Conservation (phyloP, 2,113 vertebrate genomes). For the Hiodon alosoides region DNA sequence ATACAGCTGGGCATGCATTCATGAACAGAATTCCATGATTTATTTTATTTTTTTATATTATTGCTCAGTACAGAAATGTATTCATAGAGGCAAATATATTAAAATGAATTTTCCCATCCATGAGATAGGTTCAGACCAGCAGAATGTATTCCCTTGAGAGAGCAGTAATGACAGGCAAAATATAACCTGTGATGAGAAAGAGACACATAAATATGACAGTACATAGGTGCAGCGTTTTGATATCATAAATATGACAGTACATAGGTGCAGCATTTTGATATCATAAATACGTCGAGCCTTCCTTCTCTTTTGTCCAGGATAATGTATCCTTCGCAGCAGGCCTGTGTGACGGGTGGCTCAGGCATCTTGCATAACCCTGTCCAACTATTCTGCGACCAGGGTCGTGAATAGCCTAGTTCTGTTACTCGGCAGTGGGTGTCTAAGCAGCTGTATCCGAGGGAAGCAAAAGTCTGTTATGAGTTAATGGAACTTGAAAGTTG, state of each 20-base stretch:
- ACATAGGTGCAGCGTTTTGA: slow-evolving; percentile 11
- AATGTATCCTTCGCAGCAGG: neutral
- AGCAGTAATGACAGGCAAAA: slow-evolving; percentile 32
- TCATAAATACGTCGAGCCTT: neutral
- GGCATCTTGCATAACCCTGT: too few relatives aligned
- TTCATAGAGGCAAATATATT: slow-evolving; percentile 37
- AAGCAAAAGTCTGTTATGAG: neutral
- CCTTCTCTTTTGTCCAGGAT: neutral
- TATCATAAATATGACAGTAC: slow-evolving; percentile 5
- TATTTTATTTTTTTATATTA: slow-evolving; percentile 16
- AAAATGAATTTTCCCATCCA: slow-evolving; percentile 31
- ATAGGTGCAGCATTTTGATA: slow-evolving; percentile 10
- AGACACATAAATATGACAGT: slow-evolving; percentile 8
- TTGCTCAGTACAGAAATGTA: slow-evolving; percentile 41
- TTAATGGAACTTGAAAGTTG: neutral
- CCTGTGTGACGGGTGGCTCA: too few relatives aligned
- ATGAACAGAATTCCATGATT: slow-evolving; percentile 22
- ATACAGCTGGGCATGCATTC: slow-evolving; percentile 19
- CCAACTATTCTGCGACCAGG: too few relatives aligned
- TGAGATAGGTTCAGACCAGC: slow-evolving; percentile 17
- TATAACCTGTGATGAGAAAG: slow-evolving; percentile 26
- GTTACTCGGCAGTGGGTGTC: too few relatives aligned
- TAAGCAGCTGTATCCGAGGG: too few relatives aligned
- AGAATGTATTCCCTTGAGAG: slow-evolving; percentile 29
- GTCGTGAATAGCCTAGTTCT: too few relatives aligned